Evolutionary conservation across 37 sponge, comb jelly and placozoan species (phyloP), one percentile per base, ranked within the genome.

Genomic region (Ianthella basta): DNA sequence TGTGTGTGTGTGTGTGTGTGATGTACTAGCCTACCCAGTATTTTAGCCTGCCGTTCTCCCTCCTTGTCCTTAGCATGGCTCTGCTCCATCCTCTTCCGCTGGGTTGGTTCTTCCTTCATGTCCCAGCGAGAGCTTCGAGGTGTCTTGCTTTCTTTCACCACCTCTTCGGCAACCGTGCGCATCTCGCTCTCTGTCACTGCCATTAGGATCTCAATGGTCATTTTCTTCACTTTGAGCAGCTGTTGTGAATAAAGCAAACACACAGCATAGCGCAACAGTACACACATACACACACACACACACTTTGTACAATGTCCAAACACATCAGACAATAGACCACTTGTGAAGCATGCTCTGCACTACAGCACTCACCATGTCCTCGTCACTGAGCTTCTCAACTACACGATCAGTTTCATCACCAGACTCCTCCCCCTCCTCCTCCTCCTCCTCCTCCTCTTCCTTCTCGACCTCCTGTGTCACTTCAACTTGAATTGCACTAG

Each of bases 181-280:
- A 75, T 41, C 54, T 75, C 78, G 44, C 25, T 24, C 3, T 19
- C 53, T 4, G 78, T 75, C 1, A 75, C 78, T 36, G 37, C 54
- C 78, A 75, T 18, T 10, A 75, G 37, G 39, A 75, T 32, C 54
- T 75, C 78, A 25, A 75, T 53, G 2, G 78, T 75, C 53, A 75
- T 39, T 24, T 75, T 75, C 53, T 41, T 75, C 44, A 75, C 78
- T 75, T 75, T 75, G 25, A 36, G 78, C 78, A 75, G 15, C 78
- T 75, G 63, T 13, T 8, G 8, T 44, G 8, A 3, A 44, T 44
- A 44, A 3, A 61, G 14, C 63, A 23, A 2, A 61, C 27, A 4
- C 3, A 61, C 63, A 23, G 25, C n/a, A 27, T 13, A 61, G 25
- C 59, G 18, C 15, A 56, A 56, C 59, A 61, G 10, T 25, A 61